These are phyloP conservation scores for Nephotettix cincticeps DNA, from an alignment of 1,140 invertebrate genomes.

Conservation along the genomic window DNA sequence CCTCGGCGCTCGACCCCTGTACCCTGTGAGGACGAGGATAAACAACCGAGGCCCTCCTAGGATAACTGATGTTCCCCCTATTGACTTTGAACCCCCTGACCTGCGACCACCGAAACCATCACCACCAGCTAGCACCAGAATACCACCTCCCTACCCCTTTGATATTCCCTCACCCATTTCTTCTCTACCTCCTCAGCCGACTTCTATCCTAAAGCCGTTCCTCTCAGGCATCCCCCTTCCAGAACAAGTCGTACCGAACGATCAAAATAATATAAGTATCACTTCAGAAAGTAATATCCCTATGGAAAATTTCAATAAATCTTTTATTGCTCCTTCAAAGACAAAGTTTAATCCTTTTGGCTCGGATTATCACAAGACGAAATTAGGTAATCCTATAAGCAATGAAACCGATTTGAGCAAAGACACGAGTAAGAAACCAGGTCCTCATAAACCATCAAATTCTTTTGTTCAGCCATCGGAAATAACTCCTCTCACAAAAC, in stretches of 20 bases:
- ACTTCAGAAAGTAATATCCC: background rate
- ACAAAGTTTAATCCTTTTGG: conserved; percentile 10
- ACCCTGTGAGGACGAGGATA: conserved; percentile 65
- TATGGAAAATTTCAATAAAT: conserved; percentile 11
- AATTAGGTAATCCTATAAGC: background rate
- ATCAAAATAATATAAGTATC: conserved; percentile 2
- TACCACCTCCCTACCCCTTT: conserved; percentile 65
- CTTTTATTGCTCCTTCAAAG: background rate
- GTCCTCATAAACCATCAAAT: background rate
- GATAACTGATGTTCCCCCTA: conserved; percentile 68
- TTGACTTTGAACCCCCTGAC: conserved; percentile 66
- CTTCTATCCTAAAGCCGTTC: conserved; percentile 53
- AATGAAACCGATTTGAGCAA: background rate
- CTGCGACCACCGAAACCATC: conserved; percentile 46
- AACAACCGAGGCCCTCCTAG: conserved; percentile 86
- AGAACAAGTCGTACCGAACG: conserved; percentile 63
- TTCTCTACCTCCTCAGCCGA: conserved; percentile 19
- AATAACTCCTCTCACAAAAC: conserved; percentile 3
- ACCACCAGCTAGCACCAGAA: conserved; percentile 49
- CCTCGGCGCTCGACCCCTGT: conserved; percentile 30
- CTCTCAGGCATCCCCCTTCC: conserved; percentile 69
- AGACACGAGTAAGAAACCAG: background rate
- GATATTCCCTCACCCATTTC: conserved; percentile 58
- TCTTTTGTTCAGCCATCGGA: conserved; percentile 1
- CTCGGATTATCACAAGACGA: background rate